Evolutionary conservation across 2,797 vertebrate genomes (phyloP), one percentile per base, ranked within the genome.

Genomic region (Premnoplex brunnescens): DNA sequence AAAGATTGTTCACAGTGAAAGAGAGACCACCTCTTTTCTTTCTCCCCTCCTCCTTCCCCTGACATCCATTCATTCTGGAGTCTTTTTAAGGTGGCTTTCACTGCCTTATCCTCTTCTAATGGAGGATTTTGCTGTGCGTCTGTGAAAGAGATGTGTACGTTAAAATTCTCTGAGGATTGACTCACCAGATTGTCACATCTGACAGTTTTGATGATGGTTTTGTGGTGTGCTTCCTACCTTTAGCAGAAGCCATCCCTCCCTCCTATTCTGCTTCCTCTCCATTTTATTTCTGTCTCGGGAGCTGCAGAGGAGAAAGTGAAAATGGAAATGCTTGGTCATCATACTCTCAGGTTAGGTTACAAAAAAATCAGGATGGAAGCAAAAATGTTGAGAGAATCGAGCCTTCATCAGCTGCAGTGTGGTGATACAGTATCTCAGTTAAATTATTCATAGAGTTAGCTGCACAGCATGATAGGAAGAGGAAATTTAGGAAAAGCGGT

Each of bases 271-370:
- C 85, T 34, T 89, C 41, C 37, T 91, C 92, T 91, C 66, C 21
- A 14, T 91, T 92, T 83, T 88, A 68, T 75, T 81, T 92, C 62
- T 83, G 20, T 77, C 85, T 88, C 1, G 0, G 55, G 51, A 89
- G 32, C 76, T 96, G 79, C 82, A 75, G 81, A 89, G 69, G 36
- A 83, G 39, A 82, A 79, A 34, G 86, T 71, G 52, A 85, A 94
- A 88, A 92, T 73, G 71, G 71, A 95, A 89, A 78, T 86, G 87
- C 87, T 92, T 85, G 36, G 62, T 96, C 89, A 92, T 89, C 48
- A 5, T 56, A 15, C 51, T 83, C 28, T 83, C 59, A 49, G 85
- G 37, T 71, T 67, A 74, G 52, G 36, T 59, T 88, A 43, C 75
- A 34, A 49, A 76, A 71, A 79, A 71, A 64, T 60, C 21, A n/a